Evolutionary conservation across 2,797 vertebrate species (phyloP).

Genomic region (Carcharodon carcharias): DNA sequence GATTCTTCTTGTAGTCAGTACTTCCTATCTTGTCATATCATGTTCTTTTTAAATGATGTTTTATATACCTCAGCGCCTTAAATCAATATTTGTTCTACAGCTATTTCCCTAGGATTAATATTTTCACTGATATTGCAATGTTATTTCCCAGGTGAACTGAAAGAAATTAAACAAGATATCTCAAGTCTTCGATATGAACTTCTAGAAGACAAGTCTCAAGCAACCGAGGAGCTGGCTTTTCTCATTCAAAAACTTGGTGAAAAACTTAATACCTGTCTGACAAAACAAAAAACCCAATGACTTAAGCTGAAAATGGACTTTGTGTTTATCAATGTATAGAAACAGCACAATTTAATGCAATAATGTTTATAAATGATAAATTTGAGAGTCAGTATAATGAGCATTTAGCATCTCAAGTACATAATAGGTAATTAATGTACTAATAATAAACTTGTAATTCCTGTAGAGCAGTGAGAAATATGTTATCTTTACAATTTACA

Average conservation of each 20-base stretch:
- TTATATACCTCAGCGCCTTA: background rate
- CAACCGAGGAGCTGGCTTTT: conserved; percentile 69
- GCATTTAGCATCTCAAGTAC: conserved; percentile 27
- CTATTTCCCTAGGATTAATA: background rate
- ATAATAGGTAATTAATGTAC: conserved; percentile 9
- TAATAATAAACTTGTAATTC: conserved; percentile 28
- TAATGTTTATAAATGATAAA: conserved; percentile 53
- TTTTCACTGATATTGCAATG: conserved; percentile 40
- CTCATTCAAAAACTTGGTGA: conserved; percentile 79
- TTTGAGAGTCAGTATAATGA: background rate
- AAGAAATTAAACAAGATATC: conserved; percentile 85
- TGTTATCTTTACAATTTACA: background rate
- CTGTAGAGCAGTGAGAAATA: conserved; percentile 21
- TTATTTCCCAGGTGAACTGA: conserved; percentile 65
- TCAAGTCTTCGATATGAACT: conserved; percentile 81
- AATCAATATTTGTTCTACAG: background rate
- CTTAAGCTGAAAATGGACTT: background rate
- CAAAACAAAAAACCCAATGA: conserved; percentile 40
- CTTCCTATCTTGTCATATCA: background rate
- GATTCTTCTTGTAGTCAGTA: background rate
- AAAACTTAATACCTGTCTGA: conserved; percentile 62
- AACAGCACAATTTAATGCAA: conserved; percentile 66
- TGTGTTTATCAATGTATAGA: conserved; percentile 2
- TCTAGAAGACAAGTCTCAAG: conserved; percentile 78
- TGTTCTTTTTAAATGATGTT: background rate